Evolutionary conservation across 2,113 vertebrate species (phyloP), one percentile per base, ranked within the genome.

Genomic region (Thamnaconus septentrionalis): DNA sequence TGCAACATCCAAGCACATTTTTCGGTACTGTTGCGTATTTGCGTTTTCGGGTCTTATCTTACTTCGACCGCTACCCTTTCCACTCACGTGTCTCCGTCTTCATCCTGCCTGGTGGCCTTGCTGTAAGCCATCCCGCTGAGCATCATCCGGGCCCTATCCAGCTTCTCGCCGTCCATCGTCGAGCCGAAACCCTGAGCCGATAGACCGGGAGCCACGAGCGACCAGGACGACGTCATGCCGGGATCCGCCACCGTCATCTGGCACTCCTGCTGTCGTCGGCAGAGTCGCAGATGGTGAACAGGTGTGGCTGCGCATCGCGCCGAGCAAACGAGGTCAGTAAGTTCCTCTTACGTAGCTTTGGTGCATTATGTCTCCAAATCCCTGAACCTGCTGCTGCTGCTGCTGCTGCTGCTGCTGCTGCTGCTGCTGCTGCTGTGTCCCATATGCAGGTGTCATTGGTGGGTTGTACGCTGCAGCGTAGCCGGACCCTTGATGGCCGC

Each of bases 11-110:
- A 31, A 31, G 18, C 18, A 31, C 18, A 31, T 31, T 31, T 31
- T 31, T 31, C 18, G 18, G 18, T 31, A 31, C 18, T 1, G 18
- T 31, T 31, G 18, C 18, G 18, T 31, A 31, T 31, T 2, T 31
- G 18, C 18, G 18, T 31, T 31, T 52, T 11, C 4, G 49, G n/a
- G 1, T 52, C 50, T 12, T 7, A 12, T 7, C 10, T 41, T 9
- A 6, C 6, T 45, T 8, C 39, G 7, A 50, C 8, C 41, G 10
- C 8, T 41, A 55, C 5, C 8, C 6, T 7, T 6, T 40, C 9
- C 11, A 59, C 10, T 85, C 66, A 89, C 84, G 93, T 96, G 89
- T 96, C 95, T 65, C 94, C 94, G 1, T 96, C 95, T 53, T 96
- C 94, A 44, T 96, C 95, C 68, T 94, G 94, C 42, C 89, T 89